Evolutionary conservation across 2,797 vertebrate species (phyloP).

Genomic region (Sternotherus odoratus): DNA sequence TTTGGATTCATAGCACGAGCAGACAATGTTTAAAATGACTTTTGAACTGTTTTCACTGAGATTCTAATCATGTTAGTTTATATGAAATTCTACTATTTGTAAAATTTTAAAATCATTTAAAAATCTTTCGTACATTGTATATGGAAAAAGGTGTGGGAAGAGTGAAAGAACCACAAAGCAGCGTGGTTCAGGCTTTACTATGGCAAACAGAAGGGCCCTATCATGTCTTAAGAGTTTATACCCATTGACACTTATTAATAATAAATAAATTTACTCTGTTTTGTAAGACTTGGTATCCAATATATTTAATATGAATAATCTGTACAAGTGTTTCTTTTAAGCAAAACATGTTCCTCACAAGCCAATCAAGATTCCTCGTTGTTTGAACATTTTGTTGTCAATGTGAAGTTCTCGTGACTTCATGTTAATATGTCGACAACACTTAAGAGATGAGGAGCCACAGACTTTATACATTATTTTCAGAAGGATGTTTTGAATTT

Average conservation of each 20-base stretch:
- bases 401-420: no score
- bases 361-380: background rate
- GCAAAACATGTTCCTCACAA: background rate
- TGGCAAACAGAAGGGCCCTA: background rate
- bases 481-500: background rate
- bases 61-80: background rate
- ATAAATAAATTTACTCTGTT: background rate
- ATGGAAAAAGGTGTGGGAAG: background rate
- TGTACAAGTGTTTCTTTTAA: background rate
- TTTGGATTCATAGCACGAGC: background rate
- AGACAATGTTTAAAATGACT: background rate
- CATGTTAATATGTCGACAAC: background rate
- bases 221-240: background rate
- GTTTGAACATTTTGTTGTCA: no score
- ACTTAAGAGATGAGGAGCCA: background rate
- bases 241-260: background rate
- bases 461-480: background rate
- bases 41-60: background rate
- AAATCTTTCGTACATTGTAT: background rate
- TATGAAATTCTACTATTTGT: background rate
- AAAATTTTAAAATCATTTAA: background rate
- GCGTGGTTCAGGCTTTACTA: no score
- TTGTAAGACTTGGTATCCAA: background rate
- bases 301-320: background rate
- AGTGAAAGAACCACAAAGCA: background rate